These are phyloP conservation scores for Phortica okadai DNA, from an alignment of 2,888 invertebrate genomes.

Conservation along the genomic window DNA sequence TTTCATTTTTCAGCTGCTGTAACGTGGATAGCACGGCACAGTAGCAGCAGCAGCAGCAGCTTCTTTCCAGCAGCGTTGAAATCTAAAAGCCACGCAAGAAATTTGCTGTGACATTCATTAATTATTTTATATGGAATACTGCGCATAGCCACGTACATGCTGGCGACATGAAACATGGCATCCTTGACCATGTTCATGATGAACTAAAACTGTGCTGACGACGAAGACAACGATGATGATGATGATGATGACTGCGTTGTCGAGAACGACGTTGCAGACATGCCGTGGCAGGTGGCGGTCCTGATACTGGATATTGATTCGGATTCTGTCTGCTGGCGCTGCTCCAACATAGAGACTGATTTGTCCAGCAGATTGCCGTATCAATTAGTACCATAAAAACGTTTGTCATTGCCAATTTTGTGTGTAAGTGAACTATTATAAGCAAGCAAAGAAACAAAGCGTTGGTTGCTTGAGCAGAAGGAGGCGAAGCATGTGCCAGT, in stretches of 20 bases:
- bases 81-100: slow-evolving; percentile 55
- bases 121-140: slow-evolving; percentile 75
- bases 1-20: not conserved
- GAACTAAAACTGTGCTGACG: too few species aligned
- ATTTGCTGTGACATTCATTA: slow-evolving; percentile 75
- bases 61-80: slow-evolving; percentile 50
- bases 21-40: slow-evolving; percentile 38
- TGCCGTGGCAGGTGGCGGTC: slow-evolving; percentile 6
- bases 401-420: slow-evolving; percentile 27
- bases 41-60: slow-evolving; percentile 42
- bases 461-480: not conserved
- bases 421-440: not conserved
- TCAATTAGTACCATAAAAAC: slow-evolving; percentile 32
- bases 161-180: slow-evolving; percentile 71
- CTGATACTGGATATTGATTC: not conserved
- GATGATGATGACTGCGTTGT: slow-evolving; percentile 4
- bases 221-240: slow-evolving; percentile 12
- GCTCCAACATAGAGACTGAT: not conserved
- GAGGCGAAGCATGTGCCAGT: not conserved
- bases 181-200: slow-evolving; percentile 29
- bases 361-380: slow-evolving; percentile 30
- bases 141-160: slow-evolving; percentile 73
- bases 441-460: too few species aligned
- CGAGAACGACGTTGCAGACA: not conserved
- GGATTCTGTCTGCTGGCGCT: not conserved